Evolutionary conservation across 2,888 invertebrate species (phyloP).

Genomic region (Dorcus hopei): DNA sequence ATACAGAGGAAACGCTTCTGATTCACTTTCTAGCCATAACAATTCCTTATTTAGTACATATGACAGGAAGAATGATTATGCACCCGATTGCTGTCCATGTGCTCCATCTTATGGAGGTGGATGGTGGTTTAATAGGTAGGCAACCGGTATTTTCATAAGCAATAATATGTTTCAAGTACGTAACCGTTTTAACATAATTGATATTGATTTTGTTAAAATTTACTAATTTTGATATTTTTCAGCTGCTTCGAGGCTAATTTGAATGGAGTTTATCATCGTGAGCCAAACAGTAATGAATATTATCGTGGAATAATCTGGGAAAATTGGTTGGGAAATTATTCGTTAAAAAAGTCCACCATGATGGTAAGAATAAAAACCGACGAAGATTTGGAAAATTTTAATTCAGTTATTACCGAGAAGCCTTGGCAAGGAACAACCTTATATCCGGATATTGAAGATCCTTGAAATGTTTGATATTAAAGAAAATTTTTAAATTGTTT

Average conservation of each 20-base stretch:
- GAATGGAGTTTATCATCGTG: conserved; percentile 53
- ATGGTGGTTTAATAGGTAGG: conserved; percentile 61
- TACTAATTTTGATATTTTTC: conserved; percentile 20
- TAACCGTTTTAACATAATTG: not conserved
- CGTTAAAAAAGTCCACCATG: conserved; percentile 54
- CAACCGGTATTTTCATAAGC: not conserved
- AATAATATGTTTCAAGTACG: not conserved
- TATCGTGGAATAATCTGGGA: conserved; percentile 59
- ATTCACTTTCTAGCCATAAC: conserved; percentile 55
- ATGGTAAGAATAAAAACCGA: conserved; percentile 39
- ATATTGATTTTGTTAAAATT: not conserved
- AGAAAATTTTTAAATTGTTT: not conserved
- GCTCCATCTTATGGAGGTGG: conserved; percentile 56
- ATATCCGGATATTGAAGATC: conserved; percentile 6
- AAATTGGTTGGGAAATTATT: conserved; percentile 57
- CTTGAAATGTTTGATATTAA: not conserved
- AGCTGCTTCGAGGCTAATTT: conserved; percentile 58
- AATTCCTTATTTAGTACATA: conserved; percentile 52
- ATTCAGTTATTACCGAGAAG: not conserved
- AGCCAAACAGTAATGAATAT: conserved; percentile 48
- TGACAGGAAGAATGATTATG: conserved; percentile 52
- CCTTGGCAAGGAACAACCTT: not conserved
- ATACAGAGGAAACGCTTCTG: conserved; percentile 53
- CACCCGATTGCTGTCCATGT: conserved; percentile 55
- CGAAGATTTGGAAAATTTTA: not conserved